Evolutionary conservation across 2,797 vertebrate genomes (phyloP), one percentile per base, ranked within the genome.

Genomic region (Phaenicophaeus curvirostris): DNA sequence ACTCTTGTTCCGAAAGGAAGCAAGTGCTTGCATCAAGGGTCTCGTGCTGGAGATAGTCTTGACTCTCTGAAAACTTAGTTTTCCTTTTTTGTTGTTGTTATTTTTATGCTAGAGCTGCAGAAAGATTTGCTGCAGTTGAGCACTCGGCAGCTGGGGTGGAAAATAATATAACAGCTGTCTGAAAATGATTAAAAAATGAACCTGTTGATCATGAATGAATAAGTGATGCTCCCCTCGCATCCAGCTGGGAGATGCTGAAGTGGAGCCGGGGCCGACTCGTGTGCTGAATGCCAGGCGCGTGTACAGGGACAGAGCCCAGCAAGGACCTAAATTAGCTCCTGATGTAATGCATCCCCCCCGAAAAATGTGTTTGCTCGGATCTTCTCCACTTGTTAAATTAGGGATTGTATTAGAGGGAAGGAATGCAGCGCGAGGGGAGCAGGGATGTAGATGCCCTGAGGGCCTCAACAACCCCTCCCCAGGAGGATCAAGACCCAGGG

Each of bases 351-450:
- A 10, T n/a, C n/a, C n/a, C n/a, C 15, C 35, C 23, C 28, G 8
- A 0, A 62, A 62, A 72, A 69, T 53, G 54, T 20, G 79, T 83
- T 89, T 74, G 89, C 89, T 76, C 25, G 5, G 72, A 41, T 92
- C 87, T 78, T 89, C 81, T 93, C 81, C 67, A 24, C 92, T 90
- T 84, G 92, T 96, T 96, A 96, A 96, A 95, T 95, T 95, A 94
- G 92, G 94, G 91, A 94, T 94, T 96, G 93, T 93, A 95, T 95
- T 59, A 95, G 85, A 87, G 87, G 95, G 94, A 91, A 94, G 80
- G 91, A 95, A 95, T 95, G 93, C 59, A 16, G 84, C 25, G 2
- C 69, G 0, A 9, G 37, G 53, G 73, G 81, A 78, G 55, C 15
- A 4, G 69, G 66, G 89, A 41, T 72, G 92, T 50, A 81, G 78